Percentiles rank a stretch among this genome's conserved stretches.
Conservation (phyloP, 2,797 vertebrate genomes). For the Meda fulgida region DNA sequence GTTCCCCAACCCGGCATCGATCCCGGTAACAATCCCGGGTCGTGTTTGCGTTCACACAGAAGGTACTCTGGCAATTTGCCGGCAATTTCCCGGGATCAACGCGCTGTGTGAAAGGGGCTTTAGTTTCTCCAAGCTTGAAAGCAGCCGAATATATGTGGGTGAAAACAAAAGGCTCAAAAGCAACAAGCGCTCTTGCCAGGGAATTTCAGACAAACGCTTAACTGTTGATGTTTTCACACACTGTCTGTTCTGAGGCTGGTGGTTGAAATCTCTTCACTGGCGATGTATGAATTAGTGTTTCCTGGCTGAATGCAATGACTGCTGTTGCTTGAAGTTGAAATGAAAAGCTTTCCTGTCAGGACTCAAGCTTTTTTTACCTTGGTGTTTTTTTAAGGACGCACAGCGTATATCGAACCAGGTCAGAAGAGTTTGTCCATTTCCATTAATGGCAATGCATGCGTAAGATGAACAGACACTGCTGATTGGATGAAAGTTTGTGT, state of each 20-base stretch:
- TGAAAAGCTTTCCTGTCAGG: slow-evolving; percentile 1
- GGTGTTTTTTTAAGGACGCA: not conserved
- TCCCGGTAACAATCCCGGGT: too few relatives aligned
- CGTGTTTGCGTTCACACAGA: too few relatives aligned
- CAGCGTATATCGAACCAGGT: not conserved
- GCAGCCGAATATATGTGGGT: not conserved
- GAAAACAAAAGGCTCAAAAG: slow-evolving; percentile 9
- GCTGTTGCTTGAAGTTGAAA: slow-evolving; percentile 23
- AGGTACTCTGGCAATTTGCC: too few relatives aligned
- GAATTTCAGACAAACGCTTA: not conserved
- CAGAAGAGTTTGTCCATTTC: slow-evolving; percentile 10
- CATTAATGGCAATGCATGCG: not conserved
- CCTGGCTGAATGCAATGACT: not conserved
- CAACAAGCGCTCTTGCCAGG: not conserved
- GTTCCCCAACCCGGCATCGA: too few relatives aligned
- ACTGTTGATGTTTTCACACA: slow-evolving; percentile 4
- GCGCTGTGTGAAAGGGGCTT: too few relatives aligned
- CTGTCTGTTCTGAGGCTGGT: not conserved
- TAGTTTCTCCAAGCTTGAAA: slow-evolving; percentile 10
- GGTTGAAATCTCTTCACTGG: slow-evolving; percentile 6
- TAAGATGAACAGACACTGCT: not conserved
- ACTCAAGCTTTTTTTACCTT: slow-evolving; percentile 1
- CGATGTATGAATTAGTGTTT: slow-evolving; percentile 3
- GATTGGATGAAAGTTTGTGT: slow-evolving; percentile 31
- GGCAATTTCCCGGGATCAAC: too few relatives aligned